Evolutionary conservation across 2,113 vertebrate species (phyloP), one percentile per base, ranked within the genome.

Genomic region (Excalfactoria chinensis): DNA sequence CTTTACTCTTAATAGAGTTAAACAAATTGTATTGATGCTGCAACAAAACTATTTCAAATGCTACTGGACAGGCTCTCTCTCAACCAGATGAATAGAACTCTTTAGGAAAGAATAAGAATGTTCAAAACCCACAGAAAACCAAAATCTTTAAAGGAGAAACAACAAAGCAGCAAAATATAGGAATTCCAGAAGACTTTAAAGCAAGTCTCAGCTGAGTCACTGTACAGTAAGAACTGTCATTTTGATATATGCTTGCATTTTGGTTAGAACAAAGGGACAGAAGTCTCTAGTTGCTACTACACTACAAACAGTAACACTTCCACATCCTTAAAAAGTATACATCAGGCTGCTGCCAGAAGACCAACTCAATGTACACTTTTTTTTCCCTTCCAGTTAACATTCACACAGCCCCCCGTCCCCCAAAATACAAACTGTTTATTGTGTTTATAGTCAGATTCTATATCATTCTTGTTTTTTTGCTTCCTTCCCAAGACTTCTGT

Each of bases 51-150:
- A 14, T 68, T 90, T 11, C 16, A 63, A 8, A n/a, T 68, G 58
- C 73, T 20, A 3, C 48, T 81, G 25, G 53, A 46, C 78, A 32
- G 13, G 2, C 68, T 68, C 23, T 68, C 26, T 53, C 68, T 89
- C 23, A 16, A 43, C 5, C 1, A 1, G 51, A 70, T 26, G 14
- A 80, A 19, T 6, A 73, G 44, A 87, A 69, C 16, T 48, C 10
- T 2, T 1, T 6, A 66, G 21, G 21, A 69, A 7, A 80, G 17
- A 11, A 22, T 0, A 0, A 76, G 6, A 66, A 9, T 9, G 66
- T 35, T 62, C 22, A 76, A 79, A 84, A 59, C 12, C 16, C 35
- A 78, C 6, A 13, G 15, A 88, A 81, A 92, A 86, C 3, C 3
- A 10, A 56, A 70, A 32, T 53, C 9, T 56, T 81, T 43, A 35